Evolutionary conservation across 2,888 invertebrate genomes (phyloP).

Genomic region (Exephanes ischioxanthus): DNA sequence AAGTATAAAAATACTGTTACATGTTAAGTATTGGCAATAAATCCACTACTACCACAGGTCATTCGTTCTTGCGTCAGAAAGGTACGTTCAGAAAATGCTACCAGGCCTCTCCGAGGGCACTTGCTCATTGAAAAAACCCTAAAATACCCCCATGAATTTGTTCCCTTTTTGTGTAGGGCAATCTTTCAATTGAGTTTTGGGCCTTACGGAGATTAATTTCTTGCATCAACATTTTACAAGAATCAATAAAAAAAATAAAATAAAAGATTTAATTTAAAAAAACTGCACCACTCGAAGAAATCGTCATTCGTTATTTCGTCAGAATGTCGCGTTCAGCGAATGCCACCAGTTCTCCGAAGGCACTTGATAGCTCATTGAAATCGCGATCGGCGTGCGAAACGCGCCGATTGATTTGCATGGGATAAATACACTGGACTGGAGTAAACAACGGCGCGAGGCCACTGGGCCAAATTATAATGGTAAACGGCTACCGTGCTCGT

Average conservation of each 20-base stretch:
- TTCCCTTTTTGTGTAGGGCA: too few species aligned
- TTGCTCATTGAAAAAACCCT: too few species aligned
- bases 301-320: background rate
- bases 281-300: background rate
- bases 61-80: too few species aligned
- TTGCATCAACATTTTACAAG: too few species aligned
- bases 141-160: too few species aligned
- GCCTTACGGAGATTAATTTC: too few species aligned
- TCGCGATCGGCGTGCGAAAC: constrained; percentile 28
- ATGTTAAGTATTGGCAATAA: too few species aligned
- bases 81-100: too few species aligned
- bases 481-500: constrained; percentile 46
- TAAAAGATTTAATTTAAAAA: background rate
- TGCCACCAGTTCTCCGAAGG: background rate
- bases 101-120: too few species aligned
- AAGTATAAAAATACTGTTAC: too few species aligned
- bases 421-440: constrained; percentile 15
- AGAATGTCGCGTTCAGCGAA: constrained; percentile 12
- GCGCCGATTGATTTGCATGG: constrained; percentile 48
- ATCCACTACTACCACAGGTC: too few species aligned
- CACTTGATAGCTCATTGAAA: constrained; percentile 39
- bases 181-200: too few species aligned
- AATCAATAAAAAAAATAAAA: background rate
- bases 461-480: constrained; percentile 54
- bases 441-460: constrained; percentile 45